These are phyloP conservation scores for Prionace glauca DNA, from an alignment of 2,797 vertebrate species.

Conservation along the genomic window DNA sequence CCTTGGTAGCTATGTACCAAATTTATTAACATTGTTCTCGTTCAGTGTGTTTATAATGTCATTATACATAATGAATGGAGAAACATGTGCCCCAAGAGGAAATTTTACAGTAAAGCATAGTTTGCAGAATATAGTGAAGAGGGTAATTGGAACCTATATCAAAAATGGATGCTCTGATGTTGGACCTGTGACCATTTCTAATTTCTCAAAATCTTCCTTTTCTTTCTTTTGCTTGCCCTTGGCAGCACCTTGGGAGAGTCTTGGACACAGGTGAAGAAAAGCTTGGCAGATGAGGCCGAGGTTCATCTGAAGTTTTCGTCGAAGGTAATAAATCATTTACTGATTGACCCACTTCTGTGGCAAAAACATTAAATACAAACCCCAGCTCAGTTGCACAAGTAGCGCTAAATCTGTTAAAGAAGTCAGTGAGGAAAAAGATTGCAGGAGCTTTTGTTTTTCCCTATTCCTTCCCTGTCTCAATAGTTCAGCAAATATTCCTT, in stretches of 20 bases:
- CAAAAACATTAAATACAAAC: background rate
- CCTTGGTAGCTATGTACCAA: background rate
- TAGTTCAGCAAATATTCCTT: background rate
- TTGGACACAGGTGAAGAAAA: slow-evolving; percentile 93
- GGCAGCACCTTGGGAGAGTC: slow-evolving; percentile 84
- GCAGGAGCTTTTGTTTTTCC: background rate
- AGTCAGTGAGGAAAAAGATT: background rate
- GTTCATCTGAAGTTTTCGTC: slow-evolving; percentile 97
- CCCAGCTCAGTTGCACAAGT: background rate
- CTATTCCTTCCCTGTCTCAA: background rate
- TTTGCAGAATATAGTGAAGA: background rate
- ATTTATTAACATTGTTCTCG: background rate
- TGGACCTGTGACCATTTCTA: background rate
- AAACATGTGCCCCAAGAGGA: background rate
- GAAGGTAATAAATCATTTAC: slow-evolving; percentile 65
- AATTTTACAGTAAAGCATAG: background rate
- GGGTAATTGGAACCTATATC: background rate
- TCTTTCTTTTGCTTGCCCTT: background rate
- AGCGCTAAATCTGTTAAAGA: background rate
- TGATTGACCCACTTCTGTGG: background rate
- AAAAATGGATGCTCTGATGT: background rate
- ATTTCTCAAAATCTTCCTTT: background rate
- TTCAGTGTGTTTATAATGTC: background rate
- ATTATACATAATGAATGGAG: background rate
- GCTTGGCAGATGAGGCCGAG: slow-evolving; percentile 87